Evolutionary conservation across 2,113 vertebrate genomes (phyloP).

Genomic region (Mobula hypostoma): DNA sequence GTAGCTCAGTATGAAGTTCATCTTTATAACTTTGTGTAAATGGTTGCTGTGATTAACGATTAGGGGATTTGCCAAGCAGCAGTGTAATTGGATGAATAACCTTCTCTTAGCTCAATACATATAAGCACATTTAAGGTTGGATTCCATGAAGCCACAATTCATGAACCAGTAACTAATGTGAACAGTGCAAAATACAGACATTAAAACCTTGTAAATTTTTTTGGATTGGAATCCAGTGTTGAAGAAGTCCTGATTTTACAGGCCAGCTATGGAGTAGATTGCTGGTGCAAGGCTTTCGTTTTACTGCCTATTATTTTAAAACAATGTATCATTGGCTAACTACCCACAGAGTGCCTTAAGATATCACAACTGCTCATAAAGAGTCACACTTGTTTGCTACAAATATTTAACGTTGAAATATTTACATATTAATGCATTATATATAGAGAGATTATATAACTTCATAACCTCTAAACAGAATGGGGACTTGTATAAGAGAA

Average conservation of each 20-base stretch:
- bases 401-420: no score
- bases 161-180: not conserved
- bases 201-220: not conserved
- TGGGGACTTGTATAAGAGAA: not conserved
- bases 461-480: not conserved
- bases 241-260: not conserved
- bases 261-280: not conserved
- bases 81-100: slow-evolving; percentile 20
- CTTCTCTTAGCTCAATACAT: not conserved
- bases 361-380: not conserved
- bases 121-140: not conserved
- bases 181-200: not conserved
- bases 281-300: not conserved
- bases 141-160: not conserved
- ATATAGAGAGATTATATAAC: not conserved
- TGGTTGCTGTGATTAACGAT: slow-evolving; percentile 2
- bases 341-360: not conserved
- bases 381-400: not conserved
- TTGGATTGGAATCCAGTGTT: not conserved
- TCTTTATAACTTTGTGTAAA: not conserved
- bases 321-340: not conserved
- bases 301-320: not conserved
- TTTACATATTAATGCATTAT: not conserved
- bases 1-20: not conserved
- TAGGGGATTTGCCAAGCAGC: not conserved